Conservation (phyloP, 2,888 invertebrate species). For the Macroteleia sp. region DNA sequence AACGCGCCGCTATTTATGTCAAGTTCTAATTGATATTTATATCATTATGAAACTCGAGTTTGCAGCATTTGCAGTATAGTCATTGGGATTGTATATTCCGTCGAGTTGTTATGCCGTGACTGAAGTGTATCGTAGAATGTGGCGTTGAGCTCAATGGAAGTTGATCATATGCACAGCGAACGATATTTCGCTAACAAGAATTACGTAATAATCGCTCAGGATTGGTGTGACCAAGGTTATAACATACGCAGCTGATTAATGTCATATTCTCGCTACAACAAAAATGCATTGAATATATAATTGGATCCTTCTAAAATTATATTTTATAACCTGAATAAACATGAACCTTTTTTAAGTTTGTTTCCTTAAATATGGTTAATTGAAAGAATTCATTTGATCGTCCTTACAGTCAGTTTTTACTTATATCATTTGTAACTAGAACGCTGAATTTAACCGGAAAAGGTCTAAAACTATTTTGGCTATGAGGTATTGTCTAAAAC, state of each 20-base stretch:
- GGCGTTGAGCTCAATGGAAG: slow-evolving; percentile 30
- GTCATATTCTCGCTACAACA: slow-evolving; percentile 20
- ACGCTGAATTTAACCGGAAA: too few relatives aligned
- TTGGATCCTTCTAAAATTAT: slow-evolving; percentile 20
- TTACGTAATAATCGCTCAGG: slow-evolving; percentile 55
- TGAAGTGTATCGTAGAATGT: slow-evolving; percentile 23
- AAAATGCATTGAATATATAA: slow-evolving; percentile 32
- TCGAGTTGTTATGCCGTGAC: slow-evolving; percentile 10
- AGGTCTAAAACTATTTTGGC: too few relatives aligned
- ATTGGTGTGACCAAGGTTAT: slow-evolving; percentile 56
- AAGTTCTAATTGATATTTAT: slow-evolving; percentile 14
- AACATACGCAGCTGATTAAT: slow-evolving; percentile 33
- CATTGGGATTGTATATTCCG: slow-evolving; percentile 30
- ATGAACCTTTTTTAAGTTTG: slow-evolving; percentile 8
- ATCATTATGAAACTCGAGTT: slow-evolving; percentile 25
- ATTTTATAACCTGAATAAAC: slow-evolving; percentile 10
- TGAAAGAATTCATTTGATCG: too few relatives aligned
- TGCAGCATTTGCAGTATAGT: slow-evolving; percentile 1
- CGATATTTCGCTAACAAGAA: slow-evolving; percentile 54
- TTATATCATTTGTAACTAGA: too few relatives aligned
- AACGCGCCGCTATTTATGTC: slow-evolving; percentile 4
- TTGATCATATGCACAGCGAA: slow-evolving; percentile 26
- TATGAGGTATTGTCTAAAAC: too few relatives aligned
- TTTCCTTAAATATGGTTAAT: too few relatives aligned
- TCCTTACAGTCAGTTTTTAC: too few relatives aligned